Base-by-base conservation (phyloP, 2,888 invertebrate species). In the Drosophila meridionalis region DNA sequence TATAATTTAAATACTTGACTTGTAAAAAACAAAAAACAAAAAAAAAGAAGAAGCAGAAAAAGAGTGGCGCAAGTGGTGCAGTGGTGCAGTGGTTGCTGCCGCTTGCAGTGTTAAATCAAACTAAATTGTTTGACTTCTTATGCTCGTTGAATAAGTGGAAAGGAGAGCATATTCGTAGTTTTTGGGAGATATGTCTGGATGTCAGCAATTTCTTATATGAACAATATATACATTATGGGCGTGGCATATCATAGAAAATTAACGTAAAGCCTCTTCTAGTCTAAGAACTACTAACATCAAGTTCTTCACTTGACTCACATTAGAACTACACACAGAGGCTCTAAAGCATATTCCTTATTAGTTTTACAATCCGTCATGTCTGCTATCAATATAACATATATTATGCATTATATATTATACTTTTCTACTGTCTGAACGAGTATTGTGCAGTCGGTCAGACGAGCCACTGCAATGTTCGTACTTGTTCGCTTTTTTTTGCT, bases 1-100 rank as follows among this genome's bases (percentile, higher is more conserved):
- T 87, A 85, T 87, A 77, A 85, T 85, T 85, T 85, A 85, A 85
- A 85, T 85, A 87, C 85, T 82, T 71, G 47, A 69, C 75, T 73
- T 63, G 55, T 38, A 28, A 36, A 74, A 34, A 47, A 81, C 48
- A 69, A 53, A 45, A 32, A 80, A 20, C 20, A 14, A 1, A 73
- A 26, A 43, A 77, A 58, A 69, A 70, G n/a, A 62, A 11, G n/a
- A 5, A 20, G 40, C 30, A 30, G 52, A 64, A 40, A 2, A 9
- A n/a, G 55, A 56, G 40, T n/a, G 55, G 4, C n/a, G 38, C 32
- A 20, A 57, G 14, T 14, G n/a, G 14, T n/a, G 28, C 26, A 52
- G 45, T 20, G 60, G 26, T 43, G 14, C 42, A 11, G 32, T 34
- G 43, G 32, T 32, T 50, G 14, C 40, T 8, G 38, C n/a, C 12